A percentile compares a stretch with the other conserved stretches of the same genome.
phyloP scores from a whole-genome alignment of 1,140 invertebrate species.

The Danaus melanippus region DNA sequence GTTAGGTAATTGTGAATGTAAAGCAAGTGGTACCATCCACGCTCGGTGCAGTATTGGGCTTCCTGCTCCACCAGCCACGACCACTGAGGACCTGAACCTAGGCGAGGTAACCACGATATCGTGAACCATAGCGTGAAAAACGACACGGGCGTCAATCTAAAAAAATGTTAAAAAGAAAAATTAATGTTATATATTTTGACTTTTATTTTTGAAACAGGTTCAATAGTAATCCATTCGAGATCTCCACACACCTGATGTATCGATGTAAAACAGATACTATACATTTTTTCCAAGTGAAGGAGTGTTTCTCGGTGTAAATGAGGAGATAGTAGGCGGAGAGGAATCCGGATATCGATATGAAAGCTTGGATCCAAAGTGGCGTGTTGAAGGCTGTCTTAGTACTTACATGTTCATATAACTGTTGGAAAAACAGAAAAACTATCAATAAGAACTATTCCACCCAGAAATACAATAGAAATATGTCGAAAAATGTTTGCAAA shows the following conservation, averaged over 20 bases:
- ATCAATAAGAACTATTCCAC: background rate
- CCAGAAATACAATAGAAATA: too few species aligned
- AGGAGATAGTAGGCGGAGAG: constrained; percentile 41
- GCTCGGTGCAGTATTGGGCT: constrained; percentile 38
- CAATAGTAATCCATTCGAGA: too few species aligned
- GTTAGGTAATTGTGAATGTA: constrained; percentile 50
- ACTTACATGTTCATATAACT: constrained; percentile 49
- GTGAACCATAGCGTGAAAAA: constrained; percentile 46
- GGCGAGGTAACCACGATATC: constrained; percentile 42
- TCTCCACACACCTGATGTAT: constrained; percentile 38
- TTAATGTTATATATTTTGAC: too few species aligned
- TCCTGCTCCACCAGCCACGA: constrained; percentile 41
- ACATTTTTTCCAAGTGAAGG: constrained; percentile 35
- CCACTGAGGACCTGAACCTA: constrained; percentile 51
- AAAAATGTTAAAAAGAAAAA: constrained; percentile 3
- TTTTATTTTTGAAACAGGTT: too few species aligned
- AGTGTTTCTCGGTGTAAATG: constrained; percentile 27
- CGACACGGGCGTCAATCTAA: constrained; percentile 49
- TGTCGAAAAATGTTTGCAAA: too few species aligned
- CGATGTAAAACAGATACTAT: constrained; percentile 34
- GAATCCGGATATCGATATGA: constrained; percentile 55
- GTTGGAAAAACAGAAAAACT: constrained; percentile 10
- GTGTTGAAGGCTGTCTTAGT: constrained; percentile 45
- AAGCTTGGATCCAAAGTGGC: constrained; percentile 51
- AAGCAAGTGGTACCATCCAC: constrained; percentile 47